Percentiles rank a stretch among this genome's conserved stretches.
phyloP scores from a whole-genome alignment of 2,797 vertebrate species.

The Sebastolobus alascanus region DNA sequence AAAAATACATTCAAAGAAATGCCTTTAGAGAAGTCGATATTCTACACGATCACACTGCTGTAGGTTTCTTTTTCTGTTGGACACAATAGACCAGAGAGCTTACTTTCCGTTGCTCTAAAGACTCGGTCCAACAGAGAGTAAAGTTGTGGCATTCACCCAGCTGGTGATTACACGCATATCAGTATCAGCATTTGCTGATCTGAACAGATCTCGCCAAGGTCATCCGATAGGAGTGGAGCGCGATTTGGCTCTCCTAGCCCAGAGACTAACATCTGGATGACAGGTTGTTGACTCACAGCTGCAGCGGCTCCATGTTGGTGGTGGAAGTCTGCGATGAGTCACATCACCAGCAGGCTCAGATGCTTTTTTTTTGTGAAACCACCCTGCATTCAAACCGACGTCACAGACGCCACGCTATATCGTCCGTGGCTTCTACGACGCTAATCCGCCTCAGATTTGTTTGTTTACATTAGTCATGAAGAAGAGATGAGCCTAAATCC shows the following conservation, averaged over 20 bases:
- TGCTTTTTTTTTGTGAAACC: slow-evolving; percentile 38
- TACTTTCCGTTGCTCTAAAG: slow-evolving; percentile 38
- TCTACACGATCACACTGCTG: slow-evolving; percentile 37
- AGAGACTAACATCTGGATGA: slow-evolving; percentile 62
- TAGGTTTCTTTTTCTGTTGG: slow-evolving; percentile 22
- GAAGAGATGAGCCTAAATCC: slow-evolving; percentile 59
- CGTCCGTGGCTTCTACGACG: slow-evolving; percentile 33
- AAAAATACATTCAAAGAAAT: slow-evolving; percentile 33
- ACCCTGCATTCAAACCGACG: slow-evolving; percentile 30
- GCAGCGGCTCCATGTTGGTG: slow-evolving; percentile 37
- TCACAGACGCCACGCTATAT: slow-evolving; percentile 9
- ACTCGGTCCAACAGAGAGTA: slow-evolving; percentile 39
- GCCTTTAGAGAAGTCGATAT: slow-evolving; percentile 30
- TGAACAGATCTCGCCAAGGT: slow-evolving; percentile 75
- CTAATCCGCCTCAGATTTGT: slow-evolving; percentile 50
- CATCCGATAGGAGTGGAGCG: slow-evolving; percentile 58
- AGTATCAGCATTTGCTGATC: slow-evolving; percentile 74
- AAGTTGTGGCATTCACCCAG: slow-evolving; percentile 50
- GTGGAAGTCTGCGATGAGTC: slow-evolving; percentile 61
- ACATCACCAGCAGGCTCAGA: slow-evolving; percentile 44
- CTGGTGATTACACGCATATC: slow-evolving; percentile 69
- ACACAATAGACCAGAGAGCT: slow-evolving; percentile 40
- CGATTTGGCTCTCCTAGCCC: slow-evolving; percentile 53
- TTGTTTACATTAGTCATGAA: slow-evolving; percentile 65
- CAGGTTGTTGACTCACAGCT: slow-evolving; percentile 59